Conservation (phyloP, 2,888 invertebrate genomes). For the Drosophila vallismaia region DNA sequence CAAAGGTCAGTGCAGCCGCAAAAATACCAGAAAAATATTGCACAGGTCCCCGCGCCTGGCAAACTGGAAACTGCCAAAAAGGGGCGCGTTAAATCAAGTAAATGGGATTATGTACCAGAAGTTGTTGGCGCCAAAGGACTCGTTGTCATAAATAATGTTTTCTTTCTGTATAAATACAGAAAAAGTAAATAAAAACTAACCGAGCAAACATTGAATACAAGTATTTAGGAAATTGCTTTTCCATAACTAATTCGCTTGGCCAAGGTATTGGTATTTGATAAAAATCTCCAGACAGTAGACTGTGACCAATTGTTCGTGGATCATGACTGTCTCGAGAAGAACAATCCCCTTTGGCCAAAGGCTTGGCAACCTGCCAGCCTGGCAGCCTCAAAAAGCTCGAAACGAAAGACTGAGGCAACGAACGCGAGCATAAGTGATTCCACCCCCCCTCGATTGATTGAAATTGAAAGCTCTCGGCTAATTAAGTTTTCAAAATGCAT, state of each 20-base stretch:
- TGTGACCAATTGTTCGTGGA: constrained; percentile 17
- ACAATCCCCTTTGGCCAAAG: constrained; percentile 43
- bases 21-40: constrained; percentile 35
- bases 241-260: not conserved
- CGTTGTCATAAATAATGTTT: not conserved
- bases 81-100: constrained; percentile 31
- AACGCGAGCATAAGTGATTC: constrained; percentile 45
- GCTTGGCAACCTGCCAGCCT: constrained; percentile 52
- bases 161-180: not conserved
- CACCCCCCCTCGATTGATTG: constrained; percentile 17
- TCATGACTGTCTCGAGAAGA: constrained; percentile 27
- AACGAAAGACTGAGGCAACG: constrained; percentile 51
- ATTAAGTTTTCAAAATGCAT: constrained; percentile 67
- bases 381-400: constrained; percentile 13
- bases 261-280: constrained; percentile 17
- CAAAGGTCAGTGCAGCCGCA: constrained; percentile 66
- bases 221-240: constrained; percentile 4
- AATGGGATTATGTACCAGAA: constrained; percentile 32
- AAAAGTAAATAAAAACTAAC: not conserved
- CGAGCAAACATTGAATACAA: not conserved
- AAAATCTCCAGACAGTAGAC: constrained; percentile 15
- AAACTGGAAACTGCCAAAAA: constrained; percentile 52
- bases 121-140: constrained; percentile 11
- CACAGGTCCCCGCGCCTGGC: constrained; percentile 49
- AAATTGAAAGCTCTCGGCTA: constrained; percentile 54